phyloP scores from a whole-genome alignment of 2,113 vertebrate species.

The Helogale parvula region DNA sequence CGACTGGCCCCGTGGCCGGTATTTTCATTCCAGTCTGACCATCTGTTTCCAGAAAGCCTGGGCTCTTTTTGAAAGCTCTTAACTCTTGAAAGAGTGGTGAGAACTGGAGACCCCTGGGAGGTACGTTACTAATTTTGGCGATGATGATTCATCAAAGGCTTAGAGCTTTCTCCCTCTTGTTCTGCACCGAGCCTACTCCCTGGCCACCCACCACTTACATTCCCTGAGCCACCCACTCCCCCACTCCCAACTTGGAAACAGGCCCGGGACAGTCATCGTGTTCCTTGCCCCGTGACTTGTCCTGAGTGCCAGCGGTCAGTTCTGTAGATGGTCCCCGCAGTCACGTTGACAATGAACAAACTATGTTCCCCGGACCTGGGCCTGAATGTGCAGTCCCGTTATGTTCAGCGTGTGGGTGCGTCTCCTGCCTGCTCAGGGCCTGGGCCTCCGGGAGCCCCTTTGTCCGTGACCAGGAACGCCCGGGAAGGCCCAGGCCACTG shows the following conservation, averaged over 20 bases:
- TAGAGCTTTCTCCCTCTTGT: not conserved
- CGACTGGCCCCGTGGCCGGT: rapidly evolving
- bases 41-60: not conserved
- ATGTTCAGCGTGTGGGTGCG: rapidly evolving
- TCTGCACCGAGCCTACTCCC: not conserved
- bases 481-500: too few species aligned
- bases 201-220: not conserved
- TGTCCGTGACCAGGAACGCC: not conserved
- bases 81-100: not conserved
- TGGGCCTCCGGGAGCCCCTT: rapidly evolving
- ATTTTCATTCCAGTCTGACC: not conserved
- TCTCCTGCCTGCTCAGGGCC: not conserved
- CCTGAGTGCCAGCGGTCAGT: rapidly evolving
- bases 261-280: not conserved
- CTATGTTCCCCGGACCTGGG: rapidly evolving
- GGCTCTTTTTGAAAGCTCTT: not conserved
- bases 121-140: not conserved
- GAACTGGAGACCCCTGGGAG: not conserved
- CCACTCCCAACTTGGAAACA: not conserved
- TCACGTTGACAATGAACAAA: rapidly evolving
- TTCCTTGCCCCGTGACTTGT: not conserved
- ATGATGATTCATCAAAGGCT: not conserved
- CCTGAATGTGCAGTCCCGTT: rapidly evolving
- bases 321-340: not conserved
- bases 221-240: not conserved